A percentile compares a stretch with the other conserved stretches of the same genome.
Evolutionary conservation across 2,797 vertebrate genomes (phyloP).

Genomic region (Ceryle rudis): DNA sequence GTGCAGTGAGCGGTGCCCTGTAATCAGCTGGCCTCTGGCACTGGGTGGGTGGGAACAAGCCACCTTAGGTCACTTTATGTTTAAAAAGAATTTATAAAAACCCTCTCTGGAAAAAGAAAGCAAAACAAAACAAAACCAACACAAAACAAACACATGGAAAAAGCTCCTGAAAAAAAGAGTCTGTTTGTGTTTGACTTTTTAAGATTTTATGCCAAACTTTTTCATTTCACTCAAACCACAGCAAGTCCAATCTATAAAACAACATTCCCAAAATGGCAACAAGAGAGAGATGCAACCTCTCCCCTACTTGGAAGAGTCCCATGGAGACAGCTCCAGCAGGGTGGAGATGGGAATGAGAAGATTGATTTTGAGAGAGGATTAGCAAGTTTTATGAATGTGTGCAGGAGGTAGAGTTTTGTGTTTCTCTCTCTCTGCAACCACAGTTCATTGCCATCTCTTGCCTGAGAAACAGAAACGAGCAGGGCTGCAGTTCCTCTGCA

Average conservation of each 20-base stretch:
- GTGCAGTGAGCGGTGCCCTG: neutral
- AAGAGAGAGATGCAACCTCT: slow-evolving; percentile 68
- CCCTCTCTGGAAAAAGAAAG: neutral
- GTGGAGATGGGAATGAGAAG: slow-evolving; percentile 31
- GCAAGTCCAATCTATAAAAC: slow-evolving; percentile 49
- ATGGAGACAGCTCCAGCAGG: slow-evolving; percentile 38
- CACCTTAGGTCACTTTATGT: neutral
- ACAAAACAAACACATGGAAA: neutral
- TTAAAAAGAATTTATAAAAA: slow-evolving; percentile 31
- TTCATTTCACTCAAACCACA: slow-evolving; percentile 57
- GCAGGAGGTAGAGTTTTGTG: slow-evolving; percentile 36
- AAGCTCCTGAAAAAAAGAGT: slow-evolving; percentile 29
- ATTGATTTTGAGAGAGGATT: slow-evolving; percentile 27
- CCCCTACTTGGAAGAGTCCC: slow-evolving; percentile 72
- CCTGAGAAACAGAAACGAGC: neutral
- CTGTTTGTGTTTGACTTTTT: slow-evolving; percentile 47
- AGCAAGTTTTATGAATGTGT: slow-evolving; percentile 15
- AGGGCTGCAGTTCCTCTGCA: slow-evolving; percentile 26
- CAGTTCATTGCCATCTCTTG: neutral
- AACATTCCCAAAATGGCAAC: slow-evolving; percentile 65
- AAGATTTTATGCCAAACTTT: slow-evolving; percentile 51
- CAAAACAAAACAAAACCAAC: neutral
- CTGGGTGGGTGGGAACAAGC: neutral
- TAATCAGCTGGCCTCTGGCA: neutral
- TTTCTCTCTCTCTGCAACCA: neutral